Conservation (phyloP, 1,140 invertebrate species). For the Anoplophora glabripennis region DNA sequence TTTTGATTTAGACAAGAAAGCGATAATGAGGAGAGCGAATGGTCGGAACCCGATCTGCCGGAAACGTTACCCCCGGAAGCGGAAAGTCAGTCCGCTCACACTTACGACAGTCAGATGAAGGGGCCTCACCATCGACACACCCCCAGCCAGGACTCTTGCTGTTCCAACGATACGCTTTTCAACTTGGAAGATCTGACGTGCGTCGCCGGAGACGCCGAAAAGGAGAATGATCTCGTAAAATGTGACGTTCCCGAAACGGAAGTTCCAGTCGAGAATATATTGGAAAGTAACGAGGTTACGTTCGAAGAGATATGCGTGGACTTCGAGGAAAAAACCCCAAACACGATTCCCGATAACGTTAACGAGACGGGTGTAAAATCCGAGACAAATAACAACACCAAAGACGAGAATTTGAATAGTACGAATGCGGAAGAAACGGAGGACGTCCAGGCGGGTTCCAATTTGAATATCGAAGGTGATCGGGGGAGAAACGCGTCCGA, state of each 20-base stretch:
- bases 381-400: too few relatives aligned
- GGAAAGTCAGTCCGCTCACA: conserved; percentile 31
- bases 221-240: conserved; percentile 4
- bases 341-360: too few relatives aligned
- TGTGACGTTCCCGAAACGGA: not conserved
- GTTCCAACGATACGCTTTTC: conserved; percentile 60
- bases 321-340: too few relatives aligned
- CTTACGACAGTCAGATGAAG: conserved; percentile 34
- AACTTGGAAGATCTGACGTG: conserved; percentile 54
- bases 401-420: too few relatives aligned
- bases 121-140: conserved; percentile 51
- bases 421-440: too few relatives aligned
- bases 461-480: too few relatives aligned
- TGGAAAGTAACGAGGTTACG: conserved; percentile 3
- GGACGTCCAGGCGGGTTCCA: too few relatives aligned
- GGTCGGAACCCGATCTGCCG: conserved; percentile 29
- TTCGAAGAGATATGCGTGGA: too few relatives aligned
- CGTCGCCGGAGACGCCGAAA: too few relatives aligned
- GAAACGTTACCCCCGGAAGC: conserved; percentile 19
- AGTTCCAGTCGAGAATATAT: not conserved
- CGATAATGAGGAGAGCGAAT: conserved; percentile 38
- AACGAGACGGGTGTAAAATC: too few relatives aligned
- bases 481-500: too few relatives aligned
- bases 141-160: conserved; percentile 60
- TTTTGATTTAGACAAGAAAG: conserved; percentile 9